Base-by-base conservation (phyloP, 2,113 vertebrate genomes). In the Alethe diademata region DNA sequence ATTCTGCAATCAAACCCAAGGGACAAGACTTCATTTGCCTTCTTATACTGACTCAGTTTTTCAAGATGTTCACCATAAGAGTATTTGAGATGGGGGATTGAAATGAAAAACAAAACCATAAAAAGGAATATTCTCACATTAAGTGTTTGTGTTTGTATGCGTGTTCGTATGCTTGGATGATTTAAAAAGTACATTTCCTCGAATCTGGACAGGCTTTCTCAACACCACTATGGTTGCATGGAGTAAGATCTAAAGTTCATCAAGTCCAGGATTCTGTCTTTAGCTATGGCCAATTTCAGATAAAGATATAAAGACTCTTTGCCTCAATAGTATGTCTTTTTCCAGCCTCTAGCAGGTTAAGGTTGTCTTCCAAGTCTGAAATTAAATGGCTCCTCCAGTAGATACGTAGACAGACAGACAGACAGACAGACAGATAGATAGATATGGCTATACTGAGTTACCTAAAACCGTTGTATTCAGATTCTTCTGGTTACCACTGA, bases 41-140 rank as follows among this genome's bases (percentile, higher is more conserved):
- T 76, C 33, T 90, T 80, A 90, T 78, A 82, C 61, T 69, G 60
- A 73, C 64, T 90, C 86, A 61, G 3, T 67, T 91, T 96, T 96
- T 95, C 4, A 3, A 70, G 69, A 87, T 81, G 66, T 93, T 97
- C 71, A 86, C 47, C 45, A 20, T 72, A 86, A 94, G 42, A 22
- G 38, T 65, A 74, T 82, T 73, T 95, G 92, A 82, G 69, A 26
- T 35, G 20, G 33, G 48, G 15, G 25, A 86, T 17, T 47, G 28
- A 84, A 90, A 80, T 47, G 43, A 57, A 66, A 92, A 91, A 69
- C 48, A 36, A 57, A 47, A 38, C 65, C 50, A 54, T 85, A 73
- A 82, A 93, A 90, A n/a, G 16, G 36, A 78, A 65, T 79, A 69
- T 36, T 33, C 51, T 92, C 38, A 29, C 42, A 50, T 62, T 29